Base-by-base conservation (phyloP, 2,113 vertebrate species). In the Bos javanicus region DNA sequence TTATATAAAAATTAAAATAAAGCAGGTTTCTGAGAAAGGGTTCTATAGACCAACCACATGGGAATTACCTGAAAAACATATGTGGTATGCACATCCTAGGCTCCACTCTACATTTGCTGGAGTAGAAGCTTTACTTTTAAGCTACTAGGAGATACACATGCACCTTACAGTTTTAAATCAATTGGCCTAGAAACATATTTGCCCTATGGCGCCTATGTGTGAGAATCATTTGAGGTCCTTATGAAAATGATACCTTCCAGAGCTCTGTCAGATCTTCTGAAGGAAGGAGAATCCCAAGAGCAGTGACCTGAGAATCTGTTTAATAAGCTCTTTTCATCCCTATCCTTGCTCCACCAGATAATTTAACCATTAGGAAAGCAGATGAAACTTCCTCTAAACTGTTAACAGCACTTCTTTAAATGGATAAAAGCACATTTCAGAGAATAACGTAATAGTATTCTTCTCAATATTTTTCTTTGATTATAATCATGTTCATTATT, bases 401-500 rank as follows among this genome's bases (percentile, higher is more conserved):
- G 62, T 90, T 57, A 86, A 36, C 10, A 52, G 19, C 36, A 5
- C 4, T 92, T 94, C 87, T 19, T 33, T 56, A 81, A 90, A 85
- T 16, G 16, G n/a, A 84, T 81, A 59, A 81, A 90, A 91, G 28
- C n/a, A 82, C 25, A 92, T 97, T 88, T 85, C 84, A 36, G 3
- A 84, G 30, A 94, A 71, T 30, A 94, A 92, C 39, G 23, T 80
- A 67, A 93, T 39, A 39, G 0, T 43, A 90, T 56, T 95, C 95
- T 90, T 87, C 59, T 94, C 46, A 64, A 60, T 39, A 33, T 54
- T 95, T 92, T 95, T 23, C 36, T 83, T 96, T 95, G 87, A 74
- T 97, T 98, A 36, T 87, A 94, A 94, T 95, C 36, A 83, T n/a
- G 71, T 80, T 43, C 59, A 39, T 94, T 74, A 94, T 82, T 94